Percentiles rank a stretch among this genome's conserved stretches.
Conservation (phyloP, 2,888 invertebrate genomes). For the Diadegma fenestrale region DNA sequence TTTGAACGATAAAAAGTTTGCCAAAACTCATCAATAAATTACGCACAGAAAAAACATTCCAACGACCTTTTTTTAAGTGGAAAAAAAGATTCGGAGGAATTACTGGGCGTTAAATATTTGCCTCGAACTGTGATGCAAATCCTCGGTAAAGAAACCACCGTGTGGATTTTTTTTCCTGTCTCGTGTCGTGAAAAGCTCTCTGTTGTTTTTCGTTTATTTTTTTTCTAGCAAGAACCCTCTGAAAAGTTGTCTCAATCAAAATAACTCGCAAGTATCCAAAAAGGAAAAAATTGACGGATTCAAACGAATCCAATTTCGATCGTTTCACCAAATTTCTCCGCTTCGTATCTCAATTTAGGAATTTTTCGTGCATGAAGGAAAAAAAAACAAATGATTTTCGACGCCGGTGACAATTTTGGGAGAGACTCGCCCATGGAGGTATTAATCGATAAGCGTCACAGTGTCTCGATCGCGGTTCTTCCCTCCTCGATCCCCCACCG, state of each 20-base stretch:
- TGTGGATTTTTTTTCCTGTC: too few species aligned
- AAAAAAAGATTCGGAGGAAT: background rate
- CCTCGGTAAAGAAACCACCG: too few species aligned
- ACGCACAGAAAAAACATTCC: background rate
- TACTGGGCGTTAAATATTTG: background rate
- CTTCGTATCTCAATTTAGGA: background rate
- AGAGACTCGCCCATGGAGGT: slow-evolving; percentile 43
- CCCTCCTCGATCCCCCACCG: background rate
- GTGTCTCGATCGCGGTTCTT: slow-evolving; percentile 53
- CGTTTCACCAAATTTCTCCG: background rate
- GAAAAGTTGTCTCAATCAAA: too few species aligned
- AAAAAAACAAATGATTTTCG: background rate
- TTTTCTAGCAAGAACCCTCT: too few species aligned
- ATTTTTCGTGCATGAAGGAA: background rate
- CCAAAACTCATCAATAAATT: background rate
- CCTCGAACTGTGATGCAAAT: background rate
- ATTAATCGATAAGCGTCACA: slow-evolving; percentile 56
- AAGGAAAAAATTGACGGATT: background rate
- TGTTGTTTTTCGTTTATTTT: too few species aligned
- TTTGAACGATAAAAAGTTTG: background rate
- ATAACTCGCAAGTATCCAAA: too few species aligned
- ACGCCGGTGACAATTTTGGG: background rate
- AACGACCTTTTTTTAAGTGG: background rate
- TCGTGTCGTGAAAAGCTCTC: too few species aligned
- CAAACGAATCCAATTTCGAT: background rate